Evolutionary conservation across 2,888 invertebrate species (phyloP).

Genomic region (Pterostichus madidus): DNA sequence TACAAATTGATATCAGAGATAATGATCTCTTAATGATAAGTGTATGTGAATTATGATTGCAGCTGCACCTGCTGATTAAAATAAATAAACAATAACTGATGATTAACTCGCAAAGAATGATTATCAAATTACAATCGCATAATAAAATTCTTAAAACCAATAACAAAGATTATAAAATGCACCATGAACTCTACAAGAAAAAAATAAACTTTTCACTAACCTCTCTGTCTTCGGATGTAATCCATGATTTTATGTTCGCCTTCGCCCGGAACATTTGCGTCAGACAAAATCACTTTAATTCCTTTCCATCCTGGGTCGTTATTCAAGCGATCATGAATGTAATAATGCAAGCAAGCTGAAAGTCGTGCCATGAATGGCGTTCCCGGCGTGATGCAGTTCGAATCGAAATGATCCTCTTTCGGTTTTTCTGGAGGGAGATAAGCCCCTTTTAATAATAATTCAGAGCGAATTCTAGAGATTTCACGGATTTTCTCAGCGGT

Average conservation of each 20-base stretch:
- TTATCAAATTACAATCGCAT: no score
- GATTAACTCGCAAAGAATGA: no score
- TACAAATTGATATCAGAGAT: no score
- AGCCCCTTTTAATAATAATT: conserved; percentile 86
- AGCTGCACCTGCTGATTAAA: no score
- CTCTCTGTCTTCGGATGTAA: conserved; percentile 96
- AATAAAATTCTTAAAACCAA: no score
- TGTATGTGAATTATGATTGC: no score
- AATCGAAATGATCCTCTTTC: conserved; percentile 97
- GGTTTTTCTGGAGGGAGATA: conserved; percentile 92
- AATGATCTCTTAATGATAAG: no score
- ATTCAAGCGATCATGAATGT: conserved; percentile 93
- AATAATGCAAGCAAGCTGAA: conserved; percentile 91
- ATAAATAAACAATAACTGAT: no score
- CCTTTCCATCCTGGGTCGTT: conserved; percentile 97
- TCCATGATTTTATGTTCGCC: conserved; percentile 99
- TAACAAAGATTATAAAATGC: no score
- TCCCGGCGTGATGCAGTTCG: conserved; percentile 99
- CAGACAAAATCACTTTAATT: conserved; percentile 97
- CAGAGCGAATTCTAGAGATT: conserved; percentile 88
- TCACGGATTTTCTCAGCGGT: conserved; percentile 92
- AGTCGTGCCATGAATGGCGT: conserved; percentile 98
- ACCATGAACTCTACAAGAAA: no score
- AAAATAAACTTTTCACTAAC: conserved; percentile 75
- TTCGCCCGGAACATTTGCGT: conserved; percentile 98